Base-by-base conservation (phyloP, 2,797 vertebrate genomes). In the Okamejei kenojei region DNA sequence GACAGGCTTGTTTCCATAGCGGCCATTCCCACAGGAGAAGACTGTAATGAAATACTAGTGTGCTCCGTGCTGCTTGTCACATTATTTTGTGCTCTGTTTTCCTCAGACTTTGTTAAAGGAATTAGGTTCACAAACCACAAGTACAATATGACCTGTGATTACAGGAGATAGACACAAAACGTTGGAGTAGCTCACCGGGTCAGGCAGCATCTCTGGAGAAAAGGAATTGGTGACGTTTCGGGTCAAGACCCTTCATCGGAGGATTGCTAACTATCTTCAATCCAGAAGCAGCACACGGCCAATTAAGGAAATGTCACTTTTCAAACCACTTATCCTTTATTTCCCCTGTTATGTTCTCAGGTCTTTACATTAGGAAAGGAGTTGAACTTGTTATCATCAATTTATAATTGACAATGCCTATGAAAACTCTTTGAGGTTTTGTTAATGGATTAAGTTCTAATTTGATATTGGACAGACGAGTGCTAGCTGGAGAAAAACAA, bases 1-100 rank as follows among this genome's bases (percentile, higher is more conserved):
- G 38, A 19, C 65, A 54, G 38, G 45, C 71, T 23, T 73, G 90
- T 92, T 92, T 92, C 88, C 71, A 58, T 74, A 76, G 90, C 17
- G 35, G 68, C 90, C 23, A 29, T 54, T 76, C 90, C 90, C 90
- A 45, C 35, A 92, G 90, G 65, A 61, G 10, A 45, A 29, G 21
- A 19, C 8, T 54, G 71, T 76, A 92, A 74, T 92, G 71, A 76
- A 76, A 35, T 23, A 2, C 23, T 13, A 45, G 71, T 54, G 21
- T 54, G 45, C 7, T 1, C 32, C 6, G 71, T n/a, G 38, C 23
- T 71, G 38, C 71, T n/a, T 68, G 7, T 23, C 11, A 19, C 17
- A 76, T 74, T 29, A 92, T 54, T 45, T 76, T 29, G 7, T 92
- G 26, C 26, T 13, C 26, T 76, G 11, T 76, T 45, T 73, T 58